Conservation (phyloP, 2,888 invertebrate species). For the Tachina grossa region DNA sequence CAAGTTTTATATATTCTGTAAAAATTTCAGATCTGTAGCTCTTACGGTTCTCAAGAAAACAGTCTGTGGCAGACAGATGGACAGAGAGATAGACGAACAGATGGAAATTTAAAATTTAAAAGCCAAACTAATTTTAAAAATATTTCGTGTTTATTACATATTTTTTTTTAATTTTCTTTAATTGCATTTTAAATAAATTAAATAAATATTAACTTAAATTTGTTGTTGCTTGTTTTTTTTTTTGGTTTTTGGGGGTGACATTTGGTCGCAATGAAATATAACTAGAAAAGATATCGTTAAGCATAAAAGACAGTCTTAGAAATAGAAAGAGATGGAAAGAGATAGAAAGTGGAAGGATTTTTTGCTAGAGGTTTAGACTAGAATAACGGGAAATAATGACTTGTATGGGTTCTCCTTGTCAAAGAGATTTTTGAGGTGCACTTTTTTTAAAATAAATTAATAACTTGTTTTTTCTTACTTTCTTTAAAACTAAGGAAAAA, state of each 20-base stretch:
- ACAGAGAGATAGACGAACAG: too few relatives aligned
- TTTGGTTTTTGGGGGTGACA: conserved; percentile 76
- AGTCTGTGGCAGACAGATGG: too few relatives aligned
- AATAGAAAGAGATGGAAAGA: conserved; percentile 28
- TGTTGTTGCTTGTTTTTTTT: conserved; percentile 58
- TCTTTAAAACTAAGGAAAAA: conserved; percentile 43
- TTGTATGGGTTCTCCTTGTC: conserved; percentile 44
- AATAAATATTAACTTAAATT: conserved; percentile 79
- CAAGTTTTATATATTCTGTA: too few relatives aligned
- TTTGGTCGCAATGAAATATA: conserved; percentile 75
- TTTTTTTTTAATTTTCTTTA: conserved; percentile 65
- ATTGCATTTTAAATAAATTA: conserved; percentile 80
- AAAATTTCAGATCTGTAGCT: too few relatives aligned
- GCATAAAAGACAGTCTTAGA: conserved; percentile 57
- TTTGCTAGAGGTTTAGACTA: conserved; percentile 55
- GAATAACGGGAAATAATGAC: conserved; percentile 60
- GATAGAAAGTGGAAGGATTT: conserved; percentile 6
- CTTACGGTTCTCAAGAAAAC: too few relatives aligned
- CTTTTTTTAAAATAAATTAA: conserved; percentile 12
- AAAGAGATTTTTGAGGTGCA: conserved; percentile 53
- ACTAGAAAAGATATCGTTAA: conserved; percentile 53
- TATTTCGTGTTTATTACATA: conserved; percentile 69
- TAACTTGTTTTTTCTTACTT: conserved; percentile 44
- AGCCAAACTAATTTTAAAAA: conserved; percentile 48
- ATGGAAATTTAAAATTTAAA: too few relatives aligned